Conservation (phyloP, 2,113 vertebrate species). For the Pedionomus torquatus region DNA sequence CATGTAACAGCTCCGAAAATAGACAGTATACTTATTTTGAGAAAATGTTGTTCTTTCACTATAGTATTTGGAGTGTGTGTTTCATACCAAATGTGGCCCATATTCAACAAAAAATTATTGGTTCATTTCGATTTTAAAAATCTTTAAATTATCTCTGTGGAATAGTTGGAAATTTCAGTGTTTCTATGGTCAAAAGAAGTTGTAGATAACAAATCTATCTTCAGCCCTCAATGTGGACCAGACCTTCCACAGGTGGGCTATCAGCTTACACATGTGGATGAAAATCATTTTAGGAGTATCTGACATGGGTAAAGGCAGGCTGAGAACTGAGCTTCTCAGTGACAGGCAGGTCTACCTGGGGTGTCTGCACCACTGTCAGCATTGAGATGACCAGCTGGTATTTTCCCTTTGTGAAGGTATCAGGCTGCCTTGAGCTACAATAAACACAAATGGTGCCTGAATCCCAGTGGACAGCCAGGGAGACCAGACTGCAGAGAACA, state of each 20-base stretch:
- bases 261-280: rapidly evolving
- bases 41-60: not conserved
- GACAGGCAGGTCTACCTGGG: not conserved
- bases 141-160: not conserved
- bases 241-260: not conserved
- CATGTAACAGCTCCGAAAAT: not conserved
- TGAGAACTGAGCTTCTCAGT: not conserved
- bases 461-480: not conserved
- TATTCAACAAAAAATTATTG: not conserved
- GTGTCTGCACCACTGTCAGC: not conserved
- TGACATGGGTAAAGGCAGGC: not conserved
- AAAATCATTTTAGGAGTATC: not conserved
- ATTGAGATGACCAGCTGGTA: too few relatives aligned
- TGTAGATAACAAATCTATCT: not conserved
- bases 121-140: not conserved
- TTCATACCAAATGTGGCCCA: not conserved
- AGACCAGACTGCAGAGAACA: rapidly evolving
- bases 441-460: not conserved
- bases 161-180: not conserved
- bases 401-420: not conserved
- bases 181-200: not conserved
- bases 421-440: not conserved
- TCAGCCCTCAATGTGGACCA: not conserved
- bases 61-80: not conserved
- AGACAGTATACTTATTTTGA: not conserved